Conservation (phyloP, 2,797 vertebrate species). For the Sebastes steindachneri region DNA sequence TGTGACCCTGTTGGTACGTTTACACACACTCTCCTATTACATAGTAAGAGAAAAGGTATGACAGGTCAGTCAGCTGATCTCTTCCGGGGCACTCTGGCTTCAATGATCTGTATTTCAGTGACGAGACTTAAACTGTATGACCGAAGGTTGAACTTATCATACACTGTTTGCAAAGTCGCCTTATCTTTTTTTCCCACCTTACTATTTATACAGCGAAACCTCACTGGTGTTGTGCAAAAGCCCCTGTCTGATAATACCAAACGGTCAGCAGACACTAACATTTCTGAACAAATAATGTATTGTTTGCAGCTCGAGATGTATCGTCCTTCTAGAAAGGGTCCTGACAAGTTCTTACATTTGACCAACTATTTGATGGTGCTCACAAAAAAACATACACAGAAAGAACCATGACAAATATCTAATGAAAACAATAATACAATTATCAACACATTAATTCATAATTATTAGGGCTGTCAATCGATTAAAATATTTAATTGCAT, state of each 20-base stretch:
- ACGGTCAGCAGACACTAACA: background rate
- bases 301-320: background rate
- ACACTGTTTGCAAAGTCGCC: background rate
- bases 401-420: background rate
- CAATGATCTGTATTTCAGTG: background rate
- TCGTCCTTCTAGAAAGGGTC: background rate
- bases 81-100: background rate
- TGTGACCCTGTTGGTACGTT: slow-evolving; percentile 27
- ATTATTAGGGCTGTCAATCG: too few relatives aligned
- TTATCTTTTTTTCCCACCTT: background rate
- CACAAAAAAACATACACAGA: background rate
- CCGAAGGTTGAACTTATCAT: background rate
- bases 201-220: background rate
- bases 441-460: background rate
- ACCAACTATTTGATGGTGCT: background rate
- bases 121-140: background rate
- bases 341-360: background rate
- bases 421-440: background rate
- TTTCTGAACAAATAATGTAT: background rate
- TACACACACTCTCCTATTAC: slow-evolving; percentile 33
- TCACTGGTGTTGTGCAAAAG: background rate
- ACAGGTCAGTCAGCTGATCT: slow-evolving; percentile 43
- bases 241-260: background rate
- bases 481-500: too few relatives aligned
- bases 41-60: slow-evolving; percentile 36